Conservation (phyloP, 2,888 invertebrate species). For the Neoscelio sp. region DNA sequence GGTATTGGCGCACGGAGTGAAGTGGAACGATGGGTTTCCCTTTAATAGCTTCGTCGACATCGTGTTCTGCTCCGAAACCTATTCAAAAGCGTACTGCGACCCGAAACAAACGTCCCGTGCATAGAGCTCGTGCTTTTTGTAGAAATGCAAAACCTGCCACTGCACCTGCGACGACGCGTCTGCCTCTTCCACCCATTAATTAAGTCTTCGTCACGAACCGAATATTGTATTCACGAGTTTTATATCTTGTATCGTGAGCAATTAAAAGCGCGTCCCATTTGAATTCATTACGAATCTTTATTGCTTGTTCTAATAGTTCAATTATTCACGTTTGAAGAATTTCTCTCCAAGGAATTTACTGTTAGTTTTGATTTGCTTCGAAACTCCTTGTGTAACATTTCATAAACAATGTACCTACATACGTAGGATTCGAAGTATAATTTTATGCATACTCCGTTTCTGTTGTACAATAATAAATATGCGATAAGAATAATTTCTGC, state of each 20-base stretch:
- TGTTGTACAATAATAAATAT: conserved; percentile 24
- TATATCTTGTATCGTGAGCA: conserved; percentile 65
- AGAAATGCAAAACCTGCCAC: conserved; percentile 57
- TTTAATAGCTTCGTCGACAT: conserved; percentile 58
- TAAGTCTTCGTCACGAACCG: conserved; percentile 59
- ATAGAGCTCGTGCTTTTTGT: conserved; percentile 55
- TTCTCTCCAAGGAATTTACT: no score
- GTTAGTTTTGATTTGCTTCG: no score
- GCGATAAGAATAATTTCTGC: conserved; percentile 69
- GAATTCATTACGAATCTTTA: conserved; percentile 60
- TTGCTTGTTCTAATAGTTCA: conserved; percentile 51
- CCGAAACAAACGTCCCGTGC: conserved; percentile 29
- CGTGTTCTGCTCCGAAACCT: conserved; percentile 19
- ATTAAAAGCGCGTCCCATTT: conserved; percentile 59
- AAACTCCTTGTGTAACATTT: no score
- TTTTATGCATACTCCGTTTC: conserved; percentile 7
- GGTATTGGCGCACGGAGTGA: conserved; percentile 43
- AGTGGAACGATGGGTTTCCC: conserved; percentile 57
- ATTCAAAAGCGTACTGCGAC: conserved; percentile 7
- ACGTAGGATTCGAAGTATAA: conserved; percentile 2
- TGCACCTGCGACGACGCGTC: conserved; percentile 52
- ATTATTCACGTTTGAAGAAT: conserved; percentile 44
- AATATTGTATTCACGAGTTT: conserved; percentile 60
- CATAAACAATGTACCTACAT: conserved; percentile 22
- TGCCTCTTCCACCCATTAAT: conserved; percentile 46